phyloP scores from a whole-genome alignment of 2,888 invertebrate genomes.

The Eupeodes latifasciatus region DNA sequence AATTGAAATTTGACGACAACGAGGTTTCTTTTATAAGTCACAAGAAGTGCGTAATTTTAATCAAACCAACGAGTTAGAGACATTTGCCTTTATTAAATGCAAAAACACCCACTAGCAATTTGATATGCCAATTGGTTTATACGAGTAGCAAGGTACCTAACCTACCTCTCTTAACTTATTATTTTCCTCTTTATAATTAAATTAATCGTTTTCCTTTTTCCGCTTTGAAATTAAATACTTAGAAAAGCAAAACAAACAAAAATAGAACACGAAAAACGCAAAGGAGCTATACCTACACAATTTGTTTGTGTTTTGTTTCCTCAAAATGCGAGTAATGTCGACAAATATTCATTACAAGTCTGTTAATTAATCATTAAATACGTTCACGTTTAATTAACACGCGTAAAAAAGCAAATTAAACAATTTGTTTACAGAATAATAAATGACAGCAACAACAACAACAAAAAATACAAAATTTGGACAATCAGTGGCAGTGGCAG shows the following conservation, averaged over 20 bases:
- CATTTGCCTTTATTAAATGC: too few relatives aligned
- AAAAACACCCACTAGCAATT: too few relatives aligned
- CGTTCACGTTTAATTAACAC: slow-evolving; percentile 54
- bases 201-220: slow-evolving; percentile 2
- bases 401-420: slow-evolving; percentile 37
- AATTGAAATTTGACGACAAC: too few relatives aligned
- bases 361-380: slow-evolving; percentile 66
- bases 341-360: slow-evolving; percentile 58
- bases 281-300: too few relatives aligned
- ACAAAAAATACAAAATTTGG: not conserved
- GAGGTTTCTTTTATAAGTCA: too few relatives aligned
- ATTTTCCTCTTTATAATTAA: slow-evolving; percentile 6
- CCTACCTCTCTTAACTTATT: not conserved
- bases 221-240: not conserved
- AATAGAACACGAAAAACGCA: too few relatives aligned
- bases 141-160: too few relatives aligned
- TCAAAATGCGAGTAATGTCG: slow-evolving; percentile 11
- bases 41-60: too few relatives aligned
- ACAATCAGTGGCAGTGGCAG: not conserved
- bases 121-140: too few relatives aligned
- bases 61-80: too few relatives aligned
- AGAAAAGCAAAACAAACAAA: too few relatives aligned
- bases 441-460: not conserved
- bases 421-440: slow-evolving; percentile 39
- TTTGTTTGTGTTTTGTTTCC: not conserved